Percentiles rank a stretch among this genome's conserved stretches.
phyloP scores from a whole-genome alignment of 2,113 vertebrate species.

The Tragelaphus imberbis region DNA sequence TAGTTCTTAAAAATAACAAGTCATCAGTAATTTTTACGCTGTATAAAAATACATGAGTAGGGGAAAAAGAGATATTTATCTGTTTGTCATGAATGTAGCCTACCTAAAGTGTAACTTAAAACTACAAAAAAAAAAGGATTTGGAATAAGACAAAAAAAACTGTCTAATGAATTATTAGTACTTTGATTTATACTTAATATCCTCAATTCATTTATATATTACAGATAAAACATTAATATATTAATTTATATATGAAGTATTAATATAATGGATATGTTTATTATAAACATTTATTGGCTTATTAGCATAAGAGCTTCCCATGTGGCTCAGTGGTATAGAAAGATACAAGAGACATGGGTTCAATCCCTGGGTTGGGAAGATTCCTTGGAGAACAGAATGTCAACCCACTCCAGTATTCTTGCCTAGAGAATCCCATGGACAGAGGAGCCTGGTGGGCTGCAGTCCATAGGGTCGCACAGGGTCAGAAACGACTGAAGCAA shows the following conservation, averaged over 20 bases:
- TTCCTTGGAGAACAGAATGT: neutral
- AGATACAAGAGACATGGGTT: neutral
- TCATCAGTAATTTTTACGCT: neutral
- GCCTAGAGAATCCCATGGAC: neutral
- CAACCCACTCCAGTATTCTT: neutral
- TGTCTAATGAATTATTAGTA: neutral
- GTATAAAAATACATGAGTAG: neutral
- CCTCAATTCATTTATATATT: neutral
- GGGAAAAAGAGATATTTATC: neutral
- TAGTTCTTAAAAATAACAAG: slow-evolving; percentile 13
- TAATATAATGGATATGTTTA: neutral
- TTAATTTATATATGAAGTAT: neutral
- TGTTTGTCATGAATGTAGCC: neutral
- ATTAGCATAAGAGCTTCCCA: neutral
- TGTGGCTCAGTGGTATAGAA: neutral
- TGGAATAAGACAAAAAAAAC: neutral
- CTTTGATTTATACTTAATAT: neutral
- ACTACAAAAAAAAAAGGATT: neutral
- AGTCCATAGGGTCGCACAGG: neutral
- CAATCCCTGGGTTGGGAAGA: neutral
- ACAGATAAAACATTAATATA: neutral
- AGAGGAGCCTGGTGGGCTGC: no score
- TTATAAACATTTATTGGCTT: neutral
- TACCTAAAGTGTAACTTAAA: neutral
- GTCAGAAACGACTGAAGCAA: neutral